Conservation (phyloP, 2,113 vertebrate species). For the Ginglymostoma cirratum region DNA sequence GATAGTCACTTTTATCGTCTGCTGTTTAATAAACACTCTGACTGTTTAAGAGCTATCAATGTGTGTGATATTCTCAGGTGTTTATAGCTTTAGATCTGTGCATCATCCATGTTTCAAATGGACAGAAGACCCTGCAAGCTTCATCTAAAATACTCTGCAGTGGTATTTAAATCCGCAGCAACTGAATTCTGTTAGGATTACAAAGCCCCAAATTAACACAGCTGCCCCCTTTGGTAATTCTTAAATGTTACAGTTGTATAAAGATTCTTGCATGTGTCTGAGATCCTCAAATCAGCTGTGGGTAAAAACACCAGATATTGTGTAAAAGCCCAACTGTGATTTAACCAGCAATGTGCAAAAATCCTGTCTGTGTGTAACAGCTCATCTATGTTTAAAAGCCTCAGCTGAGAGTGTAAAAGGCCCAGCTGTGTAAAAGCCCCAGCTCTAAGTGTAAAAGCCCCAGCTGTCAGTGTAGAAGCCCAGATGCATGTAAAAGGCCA, state of each 20-base stretch:
- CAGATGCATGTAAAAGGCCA: neutral
- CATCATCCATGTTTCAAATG: neutral
- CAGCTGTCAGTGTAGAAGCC: neutral
- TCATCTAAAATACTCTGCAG: neutral
- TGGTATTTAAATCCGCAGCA: neutral
- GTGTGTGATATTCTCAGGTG: neutral
- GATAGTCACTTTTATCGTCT: neutral
- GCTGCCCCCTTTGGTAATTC: neutral
- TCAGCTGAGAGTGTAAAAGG: neutral
- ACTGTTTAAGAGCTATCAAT: neutral
- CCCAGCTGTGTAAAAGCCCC: conserved; percentile 38
- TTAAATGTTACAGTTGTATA: neutral
- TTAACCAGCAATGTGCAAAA: too few species aligned
- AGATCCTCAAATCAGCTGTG: neutral
- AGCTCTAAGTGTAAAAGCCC: neutral
- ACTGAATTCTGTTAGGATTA: neutral
- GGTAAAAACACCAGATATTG: neutral
- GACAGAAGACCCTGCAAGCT: neutral
- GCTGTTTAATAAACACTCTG: neutral
- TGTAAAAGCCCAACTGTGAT: neutral
- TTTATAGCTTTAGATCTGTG: neutral
- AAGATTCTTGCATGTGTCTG: neutral
- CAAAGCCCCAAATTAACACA: neutral
- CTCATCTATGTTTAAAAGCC: neutral
- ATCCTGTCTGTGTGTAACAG: neutral